Evolutionary conservation across 2,797 vertebrate species (phyloP).

Genomic region (Oryzias dopingdopingensis): DNA sequence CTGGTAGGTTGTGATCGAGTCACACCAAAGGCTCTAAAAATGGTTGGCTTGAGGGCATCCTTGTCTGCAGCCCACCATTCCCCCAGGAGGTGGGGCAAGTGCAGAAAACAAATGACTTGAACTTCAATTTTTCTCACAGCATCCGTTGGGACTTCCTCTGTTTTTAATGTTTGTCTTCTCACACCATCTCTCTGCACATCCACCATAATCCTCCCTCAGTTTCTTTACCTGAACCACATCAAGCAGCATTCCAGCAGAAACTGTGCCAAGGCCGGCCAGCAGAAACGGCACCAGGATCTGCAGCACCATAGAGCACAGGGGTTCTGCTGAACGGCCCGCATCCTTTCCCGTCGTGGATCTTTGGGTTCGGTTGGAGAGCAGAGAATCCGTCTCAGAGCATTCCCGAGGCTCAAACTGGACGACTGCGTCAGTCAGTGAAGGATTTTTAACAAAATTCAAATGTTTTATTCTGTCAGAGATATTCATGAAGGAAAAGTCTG

Average conservation of each 20-base stretch:
- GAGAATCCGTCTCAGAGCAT: slow-evolving; percentile 81
- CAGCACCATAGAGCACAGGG: slow-evolving; percentile 83
- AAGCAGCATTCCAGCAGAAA: slow-evolving; percentile 91
- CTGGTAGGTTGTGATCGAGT: too few relatives aligned
- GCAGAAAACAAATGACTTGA: too few relatives aligned
- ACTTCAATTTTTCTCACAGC: neutral
- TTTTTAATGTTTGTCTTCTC: neutral
- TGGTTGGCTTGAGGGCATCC: too few relatives aligned
- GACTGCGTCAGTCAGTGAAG: slow-evolving; percentile 11
- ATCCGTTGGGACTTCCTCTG: neutral
- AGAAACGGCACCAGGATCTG: slow-evolving; percentile 93
- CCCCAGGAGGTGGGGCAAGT: too few relatives aligned
- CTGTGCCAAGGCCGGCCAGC: slow-evolving; percentile 90
- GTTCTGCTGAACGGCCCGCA: slow-evolving; percentile 66
- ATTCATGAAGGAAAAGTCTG: slow-evolving; percentile 14
- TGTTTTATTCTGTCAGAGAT: slow-evolving; percentile 12
- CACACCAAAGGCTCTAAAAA: too few relatives aligned
- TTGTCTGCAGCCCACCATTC: neutral
- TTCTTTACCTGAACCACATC: slow-evolving; percentile 88
- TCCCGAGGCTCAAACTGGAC: slow-evolving; percentile 25
- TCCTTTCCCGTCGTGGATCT: slow-evolving; percentile 16
- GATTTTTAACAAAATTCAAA: slow-evolving; percentile 12
- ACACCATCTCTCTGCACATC: too few relatives aligned
- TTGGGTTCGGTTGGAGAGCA: slow-evolving; percentile 75
- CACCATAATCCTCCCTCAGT: too few relatives aligned